phyloP scores from a whole-genome alignment of 2,888 invertebrate genomes.

The Melipona beecheii region DNA sequence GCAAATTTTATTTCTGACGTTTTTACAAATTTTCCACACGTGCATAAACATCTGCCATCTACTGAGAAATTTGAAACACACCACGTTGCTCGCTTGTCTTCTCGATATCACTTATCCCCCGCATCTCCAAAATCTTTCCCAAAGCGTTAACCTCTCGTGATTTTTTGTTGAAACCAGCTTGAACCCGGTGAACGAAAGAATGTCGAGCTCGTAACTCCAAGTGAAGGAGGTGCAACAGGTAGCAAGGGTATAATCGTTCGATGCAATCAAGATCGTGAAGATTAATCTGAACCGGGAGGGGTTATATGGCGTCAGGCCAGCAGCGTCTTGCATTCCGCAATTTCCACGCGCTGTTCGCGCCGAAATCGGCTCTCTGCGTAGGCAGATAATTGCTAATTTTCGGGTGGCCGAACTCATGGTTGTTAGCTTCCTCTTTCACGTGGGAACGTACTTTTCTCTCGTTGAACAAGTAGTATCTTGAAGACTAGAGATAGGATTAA shows the following conservation, averaged over 20 bases:
- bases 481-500: too few species aligned
- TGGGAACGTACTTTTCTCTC: slow-evolving; percentile 73
- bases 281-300: slow-evolving; percentile 1
- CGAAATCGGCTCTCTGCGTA: slow-evolving; percentile 60
- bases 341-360: slow-evolving; percentile 44
- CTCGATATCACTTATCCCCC: neutral
- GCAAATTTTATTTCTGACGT: too few species aligned
- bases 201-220: neutral
- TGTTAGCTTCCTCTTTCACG: slow-evolving; percentile 60
- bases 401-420: slow-evolving; percentile 58
- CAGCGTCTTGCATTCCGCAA: neutral
- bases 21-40: too few species aligned
- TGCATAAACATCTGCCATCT: too few species aligned
- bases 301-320: neutral
- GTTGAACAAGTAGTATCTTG: slow-evolving; percentile 23
- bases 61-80: neutral
- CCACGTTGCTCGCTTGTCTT: neutral
- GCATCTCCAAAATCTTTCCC: neutral
- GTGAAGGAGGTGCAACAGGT: slow-evolving; percentile 17
- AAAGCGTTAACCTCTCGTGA: neutral
- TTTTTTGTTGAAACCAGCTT: neutral
- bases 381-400: slow-evolving; percentile 74
- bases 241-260: slow-evolving; percentile 14
- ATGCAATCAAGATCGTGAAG: slow-evolving; percentile 17
- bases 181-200: neutral